Percentiles rank a stretch among this genome's conserved stretches.
These are phyloP conservation scores for Acrobasis repandana DNA, from an alignment of 2,888 invertebrate species.

Conservation along the genomic window DNA sequence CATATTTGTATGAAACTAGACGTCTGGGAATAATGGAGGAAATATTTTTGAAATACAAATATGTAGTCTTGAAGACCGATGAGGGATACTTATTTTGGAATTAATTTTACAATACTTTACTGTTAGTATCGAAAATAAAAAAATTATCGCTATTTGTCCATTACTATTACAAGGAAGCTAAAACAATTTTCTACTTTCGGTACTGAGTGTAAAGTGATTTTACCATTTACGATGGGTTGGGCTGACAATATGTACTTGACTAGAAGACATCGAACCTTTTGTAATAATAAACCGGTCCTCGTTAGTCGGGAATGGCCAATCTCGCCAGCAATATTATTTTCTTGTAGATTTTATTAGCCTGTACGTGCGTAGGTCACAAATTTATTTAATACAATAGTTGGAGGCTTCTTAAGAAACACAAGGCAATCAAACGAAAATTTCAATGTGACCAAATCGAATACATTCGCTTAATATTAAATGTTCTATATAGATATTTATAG, in stretches of 20 bases:
- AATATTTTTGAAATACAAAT: constrained; percentile 16
- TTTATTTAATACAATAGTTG: constrained; percentile 35
- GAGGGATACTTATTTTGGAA: constrained; percentile 13
- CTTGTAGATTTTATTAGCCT: constrained; percentile 29
- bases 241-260: constrained; percentile 7
- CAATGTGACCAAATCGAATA: constrained; percentile 81
- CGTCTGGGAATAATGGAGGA: constrained; percentile 22
- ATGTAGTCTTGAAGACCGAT: constrained; percentile 1
- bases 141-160: neutral
- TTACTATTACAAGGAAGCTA: too few species aligned
- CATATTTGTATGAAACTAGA: constrained; percentile 31
- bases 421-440: constrained; percentile 43
- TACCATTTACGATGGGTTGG: neutral
- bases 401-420: constrained; percentile 40
- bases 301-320: constrained; percentile 19
- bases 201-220: neutral
- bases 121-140: neutral
- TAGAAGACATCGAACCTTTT: constrained; percentile 7
- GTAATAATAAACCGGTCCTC: constrained; percentile 6
- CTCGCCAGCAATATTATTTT: constrained; percentile 27
- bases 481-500: constrained; percentile 82
- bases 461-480: constrained; percentile 81
- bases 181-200: neutral
- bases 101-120: constrained; percentile 1
- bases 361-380: constrained; percentile 32